Evolutionary conservation across 2,113 vertebrate species (phyloP), one percentile per base, ranked within the genome.

Genomic region (Clarias macrocephalus): DNA sequence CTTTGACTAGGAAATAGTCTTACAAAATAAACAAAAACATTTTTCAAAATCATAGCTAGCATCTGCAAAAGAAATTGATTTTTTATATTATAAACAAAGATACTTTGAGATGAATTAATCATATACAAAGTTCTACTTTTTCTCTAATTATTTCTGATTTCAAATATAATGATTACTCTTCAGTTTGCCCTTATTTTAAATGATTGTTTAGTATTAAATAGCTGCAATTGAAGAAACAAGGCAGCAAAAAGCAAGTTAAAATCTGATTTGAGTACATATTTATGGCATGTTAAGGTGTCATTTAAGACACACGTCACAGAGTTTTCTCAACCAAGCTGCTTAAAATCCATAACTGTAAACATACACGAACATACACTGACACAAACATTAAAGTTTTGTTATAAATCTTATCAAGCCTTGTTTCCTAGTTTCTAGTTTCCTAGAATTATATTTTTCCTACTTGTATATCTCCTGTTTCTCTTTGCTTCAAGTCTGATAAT

Each of bases 401-500:
- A 21, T 19, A 76, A n/a, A 79, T 57, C 33, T 48, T 21, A 12
- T 56, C 56, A 73, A 28, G 12, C 28, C 3, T 10, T 3, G 37
- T 48, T 33, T 75, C 42, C 42, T 42, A 42, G 42, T 42, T 3
- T n/a, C n/a, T 48, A 48, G 7, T n/a, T n/a, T n/a, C n/a, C n/a
- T n/a, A 48, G 48, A 48, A 48, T 48, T 48, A 6, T 48, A 48
- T 48, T 48, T 48, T 48, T 48, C 7, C 48, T 48, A 77, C 79
- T 25, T 75, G 10, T 13, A 13, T 12, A 42, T 84, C 87, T 88
- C 82, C 81, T 89, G 88, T 88, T 48, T 0, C 0, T 88, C 91
- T 89, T 75, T 83, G 77, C 15, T 88, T 88, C 88, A 12, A 86
- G 65, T 72, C 18, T 3, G 63, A 37, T 80, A 6, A 80, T 11